phyloP scores from a whole-genome alignment of 37 sponge, comb jelly and placozoan species.

The Trichoplax adhaerens region DNA sequence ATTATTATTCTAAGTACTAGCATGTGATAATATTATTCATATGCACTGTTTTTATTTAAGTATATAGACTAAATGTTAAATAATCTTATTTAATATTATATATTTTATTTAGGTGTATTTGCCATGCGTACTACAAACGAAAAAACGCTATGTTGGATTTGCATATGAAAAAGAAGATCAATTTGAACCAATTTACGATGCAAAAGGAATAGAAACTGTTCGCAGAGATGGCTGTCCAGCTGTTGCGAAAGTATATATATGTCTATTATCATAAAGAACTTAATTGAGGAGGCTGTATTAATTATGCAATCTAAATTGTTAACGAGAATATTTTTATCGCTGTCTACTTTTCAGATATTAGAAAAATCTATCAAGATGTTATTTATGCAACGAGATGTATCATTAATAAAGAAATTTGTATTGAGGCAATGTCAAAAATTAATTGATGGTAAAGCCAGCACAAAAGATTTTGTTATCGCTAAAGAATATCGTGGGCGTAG shows the following conservation, averaged over 20 bases:
- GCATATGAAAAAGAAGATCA: conserved; percentile 71
- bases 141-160: conserved; percentile 82
- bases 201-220: conserved; percentile 95
- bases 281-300: background rate
- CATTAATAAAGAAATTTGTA: conserved; percentile 55
- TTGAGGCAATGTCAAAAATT: conserved; percentile 60
- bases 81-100: no score
- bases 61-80: no score
- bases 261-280: background rate
- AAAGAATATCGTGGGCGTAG: conserved; percentile 76
- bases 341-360: conserved; percentile 26
- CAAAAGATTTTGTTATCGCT: conserved; percentile 68
- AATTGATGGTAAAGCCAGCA: conserved; percentile 21
- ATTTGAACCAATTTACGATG: conserved; percentile 63
- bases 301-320: conserved; percentile 4
- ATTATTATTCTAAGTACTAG: no score
- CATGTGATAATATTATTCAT: no score
- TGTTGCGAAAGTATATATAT: conserved; percentile 43
- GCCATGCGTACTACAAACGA: conserved; percentile 76
- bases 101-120: conserved; percentile 45
- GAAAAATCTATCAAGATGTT: conserved; percentile 59
- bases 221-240: conserved; percentile 81
- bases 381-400: conserved; percentile 50
- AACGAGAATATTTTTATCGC: background rate
- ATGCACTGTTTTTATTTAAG: no score